Conservation (phyloP, 2,113 vertebrate genomes). For the Urocynchramus pylzowi region DNA sequence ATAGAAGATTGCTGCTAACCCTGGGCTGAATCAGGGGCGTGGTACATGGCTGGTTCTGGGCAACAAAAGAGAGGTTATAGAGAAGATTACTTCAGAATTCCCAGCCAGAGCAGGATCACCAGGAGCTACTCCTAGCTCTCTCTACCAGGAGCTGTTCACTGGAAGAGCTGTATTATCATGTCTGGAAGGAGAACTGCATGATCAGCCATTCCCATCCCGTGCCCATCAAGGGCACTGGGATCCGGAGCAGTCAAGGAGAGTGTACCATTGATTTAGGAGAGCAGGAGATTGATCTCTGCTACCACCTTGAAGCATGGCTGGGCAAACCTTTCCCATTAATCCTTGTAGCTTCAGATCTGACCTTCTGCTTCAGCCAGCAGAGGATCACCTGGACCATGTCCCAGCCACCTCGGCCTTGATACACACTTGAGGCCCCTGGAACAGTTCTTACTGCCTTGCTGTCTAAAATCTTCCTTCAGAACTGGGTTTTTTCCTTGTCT, state of each 20-base stretch:
- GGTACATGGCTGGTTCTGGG: not conserved
- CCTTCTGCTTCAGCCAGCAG: not conserved
- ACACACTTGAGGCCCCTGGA: not conserved
- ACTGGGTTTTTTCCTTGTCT: not conserved
- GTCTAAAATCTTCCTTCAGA: not conserved
- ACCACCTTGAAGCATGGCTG: not conserved
- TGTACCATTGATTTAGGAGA: not conserved
- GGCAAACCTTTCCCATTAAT: not conserved
- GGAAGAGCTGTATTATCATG: not conserved
- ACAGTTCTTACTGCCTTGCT: not conserved
- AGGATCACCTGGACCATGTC: not conserved
- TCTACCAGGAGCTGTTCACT: not conserved
- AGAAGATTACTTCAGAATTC: not conserved
- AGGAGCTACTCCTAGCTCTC: not conserved
- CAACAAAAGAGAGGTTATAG: not conserved
- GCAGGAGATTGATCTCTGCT: not conserved
- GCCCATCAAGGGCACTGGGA: not conserved
- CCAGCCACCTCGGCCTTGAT: not conserved
- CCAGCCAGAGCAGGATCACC: not conserved
- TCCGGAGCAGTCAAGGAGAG: fast-evolving
- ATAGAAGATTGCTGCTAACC: not conserved
- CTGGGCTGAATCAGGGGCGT: not conserved
- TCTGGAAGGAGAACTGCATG: not conserved
- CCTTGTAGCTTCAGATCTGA: not conserved
- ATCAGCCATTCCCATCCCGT: not conserved